A percentile compares a stretch with the other conserved stretches of the same genome.
Evolutionary conservation across 2,888 invertebrate species (phyloP).

Genomic region (Aphrophora alni): DNA sequence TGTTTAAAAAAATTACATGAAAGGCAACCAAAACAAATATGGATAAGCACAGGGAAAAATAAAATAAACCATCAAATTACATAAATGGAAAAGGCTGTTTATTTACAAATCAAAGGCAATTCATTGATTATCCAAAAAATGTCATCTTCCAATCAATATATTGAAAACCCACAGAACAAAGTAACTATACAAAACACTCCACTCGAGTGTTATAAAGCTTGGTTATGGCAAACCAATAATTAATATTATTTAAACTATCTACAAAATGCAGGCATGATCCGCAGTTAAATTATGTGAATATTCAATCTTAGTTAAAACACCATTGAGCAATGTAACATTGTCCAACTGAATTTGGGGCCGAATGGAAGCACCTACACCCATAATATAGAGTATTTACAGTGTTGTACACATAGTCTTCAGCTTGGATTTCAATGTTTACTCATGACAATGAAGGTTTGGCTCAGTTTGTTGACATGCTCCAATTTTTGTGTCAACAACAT

Average conservation of each 20-base stretch:
- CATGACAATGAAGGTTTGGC: background rate
- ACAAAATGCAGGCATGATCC: constrained; percentile 32
- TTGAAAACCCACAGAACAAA: constrained; percentile 27
- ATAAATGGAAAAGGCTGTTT: constrained; percentile 40
- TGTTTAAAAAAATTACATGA: no score
- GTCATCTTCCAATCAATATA: constrained; percentile 32
- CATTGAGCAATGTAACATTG: constrained; percentile 35
- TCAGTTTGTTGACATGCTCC: background rate
- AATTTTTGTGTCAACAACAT: background rate
- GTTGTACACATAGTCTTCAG: background rate
- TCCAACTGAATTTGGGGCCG: constrained; percentile 18
- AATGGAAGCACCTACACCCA: constrained; percentile 31
- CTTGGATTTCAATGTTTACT: background rate
- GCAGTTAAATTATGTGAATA: background rate
- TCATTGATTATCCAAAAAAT: constrained; percentile 38
- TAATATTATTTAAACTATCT: constrained; percentile 33
- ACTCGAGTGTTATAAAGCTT: background rate
- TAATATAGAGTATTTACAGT: background rate
- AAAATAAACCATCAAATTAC: constrained; percentile 16
- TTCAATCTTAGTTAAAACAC: constrained; percentile 15
- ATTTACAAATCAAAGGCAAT: constrained; percentile 38
- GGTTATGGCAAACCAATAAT: background rate
- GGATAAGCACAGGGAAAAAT: no score
- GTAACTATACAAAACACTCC: constrained; percentile 13
- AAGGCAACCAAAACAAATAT: no score